Evolutionary conservation across 2,113 vertebrate species (phyloP).

Genomic region (Phoenicopterus ruber): DNA sequence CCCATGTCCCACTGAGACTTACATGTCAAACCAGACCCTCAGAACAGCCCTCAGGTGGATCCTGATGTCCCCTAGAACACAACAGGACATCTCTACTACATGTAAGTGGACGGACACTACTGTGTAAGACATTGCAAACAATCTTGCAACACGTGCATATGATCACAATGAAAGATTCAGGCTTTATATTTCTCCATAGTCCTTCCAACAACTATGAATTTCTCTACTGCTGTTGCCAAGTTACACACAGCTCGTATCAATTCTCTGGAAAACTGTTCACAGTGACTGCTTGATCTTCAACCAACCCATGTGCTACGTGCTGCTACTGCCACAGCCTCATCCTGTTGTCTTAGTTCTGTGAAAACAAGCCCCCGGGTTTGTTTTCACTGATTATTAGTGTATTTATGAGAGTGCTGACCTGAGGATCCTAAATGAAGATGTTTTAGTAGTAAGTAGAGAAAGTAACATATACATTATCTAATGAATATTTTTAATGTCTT

Average conservation of each 20-base stretch:
- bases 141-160: not conserved
- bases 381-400: not conserved
- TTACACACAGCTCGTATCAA: not conserved
- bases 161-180: not conserved
- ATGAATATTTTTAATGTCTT: not conserved
- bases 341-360: not conserved
- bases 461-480: not conserved
- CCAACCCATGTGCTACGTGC: accelerated
- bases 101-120: too few species aligned
- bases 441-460: not conserved
- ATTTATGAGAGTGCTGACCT: not conserved
- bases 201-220: not conserved
- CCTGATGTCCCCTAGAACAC: not conserved
- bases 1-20: not conserved
- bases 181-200: not conserved
- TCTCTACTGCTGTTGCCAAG: not conserved
- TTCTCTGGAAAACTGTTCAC: not conserved
- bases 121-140: not conserved
- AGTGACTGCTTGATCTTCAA: not conserved
- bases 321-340: not conserved
- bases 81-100: not conserved
- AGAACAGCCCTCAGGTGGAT: not conserved
- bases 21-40: not conserved
- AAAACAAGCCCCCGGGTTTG: not conserved
- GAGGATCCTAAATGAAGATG: not conserved